phyloP scores from a whole-genome alignment of 2,113 vertebrate species.

The rat (Rattus norvegicus) region GRCr8 NC_086031.1:41962501-41963000 shows the following conservation, averaged over 20 bases:
- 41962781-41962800: not conserved
- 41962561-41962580: slow-evolving; percentile 14
- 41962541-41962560: slow-evolving; percentile 16
- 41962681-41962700: not conserved
- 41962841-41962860: slow-evolving; percentile 14
- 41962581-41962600: slow-evolving; percentile 39
- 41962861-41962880: not conserved
- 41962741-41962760: not conserved
- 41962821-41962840: slow-evolving; percentile 35
- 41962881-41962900: slow-evolving; percentile 55
- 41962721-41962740: not conserved
- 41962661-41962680: not conserved
- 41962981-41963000: not conserved
- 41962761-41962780: not conserved
- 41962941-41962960: not conserved
- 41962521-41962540: not conserved
- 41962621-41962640: not conserved
- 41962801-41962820: slow-evolving; percentile 5
- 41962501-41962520: not conserved
- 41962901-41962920: not conserved
- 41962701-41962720: slow-evolving; percentile 34
- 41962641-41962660: slow-evolving; percentile 33
- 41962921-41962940: not conserved
- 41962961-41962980: not conserved
- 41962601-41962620: not conserved